Evolutionary conservation across 2,888 invertebrate genomes (phyloP).

Genomic region (Aspidapion aeneum): DNA sequence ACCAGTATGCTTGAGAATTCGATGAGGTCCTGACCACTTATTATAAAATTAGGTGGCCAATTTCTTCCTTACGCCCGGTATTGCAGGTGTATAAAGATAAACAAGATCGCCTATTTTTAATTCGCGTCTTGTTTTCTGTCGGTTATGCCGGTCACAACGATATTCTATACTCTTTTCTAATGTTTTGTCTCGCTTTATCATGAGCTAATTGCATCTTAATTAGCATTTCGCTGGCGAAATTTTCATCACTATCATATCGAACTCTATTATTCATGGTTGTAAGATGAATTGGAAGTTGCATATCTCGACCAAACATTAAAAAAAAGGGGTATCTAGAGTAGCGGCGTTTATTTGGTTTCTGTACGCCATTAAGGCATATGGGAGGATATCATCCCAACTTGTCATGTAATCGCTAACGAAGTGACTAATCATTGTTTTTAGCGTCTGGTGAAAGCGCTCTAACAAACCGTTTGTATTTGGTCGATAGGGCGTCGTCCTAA

Average conservation of each 20-base stretch:
- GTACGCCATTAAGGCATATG: constrained; percentile 31
- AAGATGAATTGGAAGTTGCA: constrained; percentile 25
- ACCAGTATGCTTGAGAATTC: background rate
- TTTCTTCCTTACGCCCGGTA: background rate
- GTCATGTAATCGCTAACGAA: constrained; percentile 27
- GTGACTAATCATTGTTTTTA: constrained; percentile 33
- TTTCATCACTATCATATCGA: constrained; percentile 14
- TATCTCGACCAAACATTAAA: constrained; percentile 28
- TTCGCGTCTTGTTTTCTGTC: background rate
- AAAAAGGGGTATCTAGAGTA: constrained; percentile 28
- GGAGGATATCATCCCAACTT: constrained; percentile 35
- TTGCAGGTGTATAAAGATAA: constrained; percentile 2
- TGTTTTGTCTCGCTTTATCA: background rate
- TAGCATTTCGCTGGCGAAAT: constrained; percentile 12
- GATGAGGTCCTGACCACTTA: background rate
- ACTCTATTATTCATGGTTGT: constrained; percentile 16
- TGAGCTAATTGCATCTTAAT: constrained; percentile 8
- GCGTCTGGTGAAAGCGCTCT: constrained; percentile 33
- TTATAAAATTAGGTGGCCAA: background rate
- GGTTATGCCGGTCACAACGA: constrained; percentile 3
- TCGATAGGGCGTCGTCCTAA: constrained; percentile 33
- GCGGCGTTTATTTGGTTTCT: constrained; percentile 23
- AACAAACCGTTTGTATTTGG: constrained; percentile 36
- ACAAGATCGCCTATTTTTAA: constrained; percentile 13
- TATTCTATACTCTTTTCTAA: background rate